Evolutionary conservation across 2,113 vertebrate genomes (phyloP).

Genomic region (Mustela lutreola): DNA sequence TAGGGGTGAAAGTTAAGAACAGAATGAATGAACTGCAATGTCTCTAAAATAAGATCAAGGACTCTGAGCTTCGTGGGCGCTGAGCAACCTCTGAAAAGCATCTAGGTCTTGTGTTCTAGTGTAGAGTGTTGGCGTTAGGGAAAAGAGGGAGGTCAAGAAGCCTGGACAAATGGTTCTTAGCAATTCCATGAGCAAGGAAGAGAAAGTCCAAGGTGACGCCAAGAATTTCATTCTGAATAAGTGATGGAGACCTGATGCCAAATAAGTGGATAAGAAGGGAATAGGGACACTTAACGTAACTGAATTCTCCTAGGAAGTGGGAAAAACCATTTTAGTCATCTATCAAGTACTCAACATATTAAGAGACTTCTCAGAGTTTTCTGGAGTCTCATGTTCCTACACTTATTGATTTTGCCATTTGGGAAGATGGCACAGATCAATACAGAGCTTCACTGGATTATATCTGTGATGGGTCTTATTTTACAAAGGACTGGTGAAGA

Average conservation of each 20-base stretch:
- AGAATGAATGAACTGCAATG: too few species aligned
- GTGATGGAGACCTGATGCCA: not conserved
- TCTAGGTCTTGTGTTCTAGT: fast-evolving
- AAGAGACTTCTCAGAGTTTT: not conserved
- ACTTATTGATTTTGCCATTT: not conserved
- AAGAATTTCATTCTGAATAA: not conserved
- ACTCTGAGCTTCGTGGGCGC: not conserved
- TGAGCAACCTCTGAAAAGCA: not conserved
- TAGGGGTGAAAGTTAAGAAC: not conserved
- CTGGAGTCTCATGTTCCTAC: not conserved
- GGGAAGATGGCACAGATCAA: not conserved
- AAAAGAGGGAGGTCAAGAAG: too few species aligned
- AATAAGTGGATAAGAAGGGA: not conserved
- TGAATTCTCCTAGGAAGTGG: not conserved
- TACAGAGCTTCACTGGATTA: not conserved
- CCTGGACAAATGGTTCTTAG: too few species aligned
- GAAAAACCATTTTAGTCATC: not conserved
- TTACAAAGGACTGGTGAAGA: not conserved
- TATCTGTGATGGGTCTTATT: not conserved
- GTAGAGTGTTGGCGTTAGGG: fast-evolving
- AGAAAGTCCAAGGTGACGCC: not conserved
- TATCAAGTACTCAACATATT: not conserved
- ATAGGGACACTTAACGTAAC: not conserved
- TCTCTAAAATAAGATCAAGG: not conserved
- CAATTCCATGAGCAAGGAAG: not conserved